Base-by-base conservation (phyloP, 2,888 invertebrate genomes). In the Cantharis lateralis region DNA sequence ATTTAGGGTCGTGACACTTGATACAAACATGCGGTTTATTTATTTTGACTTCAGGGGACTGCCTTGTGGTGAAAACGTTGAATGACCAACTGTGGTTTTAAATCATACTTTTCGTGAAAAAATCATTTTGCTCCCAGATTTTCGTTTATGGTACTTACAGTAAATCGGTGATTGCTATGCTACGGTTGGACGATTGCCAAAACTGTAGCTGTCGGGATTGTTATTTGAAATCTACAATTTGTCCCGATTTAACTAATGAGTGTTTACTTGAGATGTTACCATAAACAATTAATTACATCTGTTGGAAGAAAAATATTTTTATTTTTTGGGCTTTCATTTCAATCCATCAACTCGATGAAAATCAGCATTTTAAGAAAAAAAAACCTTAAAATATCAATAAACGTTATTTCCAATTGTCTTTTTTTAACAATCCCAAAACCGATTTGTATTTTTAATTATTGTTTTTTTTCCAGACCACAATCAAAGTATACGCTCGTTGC, bases 401-500 rank as follows among this genome's bases (percentile, higher is more conserved):
- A n/a, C n/a, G n/a, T n/a, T n/a, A n/a, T n/a, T n/a, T n/a, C n/a
- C n/a, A n/a, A n/a, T n/a, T n/a, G n/a, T n/a, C n/a, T n/a, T n/a
- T n/a, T n/a, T n/a, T n/a, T n/a, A n/a, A n/a, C n/a, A n/a, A n/a
- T n/a, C n/a, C n/a, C n/a, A n/a, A n/a, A n/a, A n/a, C n/a, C n/a
- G n/a, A n/a, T n/a, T n/a, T n/a, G n/a, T n/a, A n/a, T n/a, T n/a
- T n/a, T n/a, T n/a, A 20, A 63, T 66, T 66, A 0, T 9, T 20
- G 9, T 66, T 66, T 66, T 66, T 10, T 66, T 48, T 91, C 2
- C 93, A 97, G 97, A 96, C 96, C 62, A 95, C 96, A 64, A 95
- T 97, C 80, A 96, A 96, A 89, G 96, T 98, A 68, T 97, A 94
- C 89, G 96, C 97, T 18, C 94, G 94, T 84, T 95, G 96, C 85